A percentile compares a stretch with the other conserved stretches of the same genome.
phyloP scores from a whole-genome alignment of 2,113 vertebrate species.

The Thunnus maccoyii region DNA sequence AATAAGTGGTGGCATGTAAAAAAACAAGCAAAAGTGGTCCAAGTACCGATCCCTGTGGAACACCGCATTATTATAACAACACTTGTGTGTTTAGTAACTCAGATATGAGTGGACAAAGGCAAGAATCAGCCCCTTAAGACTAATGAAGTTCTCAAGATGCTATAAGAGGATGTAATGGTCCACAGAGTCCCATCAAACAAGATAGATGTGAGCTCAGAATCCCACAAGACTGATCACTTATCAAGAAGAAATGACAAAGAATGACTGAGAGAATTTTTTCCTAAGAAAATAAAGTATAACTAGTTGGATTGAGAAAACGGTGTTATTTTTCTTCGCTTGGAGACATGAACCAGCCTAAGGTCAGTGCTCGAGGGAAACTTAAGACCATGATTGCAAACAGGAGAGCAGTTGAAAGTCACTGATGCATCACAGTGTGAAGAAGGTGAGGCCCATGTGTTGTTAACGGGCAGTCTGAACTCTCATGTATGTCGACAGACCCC shows the following conservation, averaged over 20 bases:
- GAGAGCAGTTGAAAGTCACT: conserved; percentile 20
- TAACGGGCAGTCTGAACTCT: conserved; percentile 17
- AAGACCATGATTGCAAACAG: conserved; percentile 24
- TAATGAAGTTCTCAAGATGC: too few relatives aligned
- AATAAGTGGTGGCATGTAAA: too few relatives aligned
- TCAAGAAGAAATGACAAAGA: neutral
- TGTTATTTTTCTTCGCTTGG: neutral
- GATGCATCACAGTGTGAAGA: conserved; percentile 28
- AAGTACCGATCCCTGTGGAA: neutral
- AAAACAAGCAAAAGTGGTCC: too few relatives aligned
- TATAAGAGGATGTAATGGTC: too few relatives aligned
- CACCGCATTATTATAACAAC: neutral
- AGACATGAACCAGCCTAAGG: neutral
- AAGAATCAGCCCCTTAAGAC: too few relatives aligned
- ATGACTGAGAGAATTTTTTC: too few relatives aligned
- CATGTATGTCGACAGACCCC: conserved; percentile 19
- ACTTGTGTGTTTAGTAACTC: too few relatives aligned
- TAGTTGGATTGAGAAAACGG: neutral
- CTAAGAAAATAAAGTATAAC: neutral
- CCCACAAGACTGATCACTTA: neutral
- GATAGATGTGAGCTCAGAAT: too few relatives aligned
- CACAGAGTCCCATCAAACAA: too few relatives aligned
- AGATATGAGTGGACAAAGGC: too few relatives aligned
- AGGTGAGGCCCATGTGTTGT: conserved; percentile 22
- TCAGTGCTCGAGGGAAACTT: conserved; percentile 1